Percentiles rank a stretch among this genome's conserved stretches.
phyloP scores from a whole-genome alignment of 2,797 vertebrate species.

The Gila robusta region DNA sequence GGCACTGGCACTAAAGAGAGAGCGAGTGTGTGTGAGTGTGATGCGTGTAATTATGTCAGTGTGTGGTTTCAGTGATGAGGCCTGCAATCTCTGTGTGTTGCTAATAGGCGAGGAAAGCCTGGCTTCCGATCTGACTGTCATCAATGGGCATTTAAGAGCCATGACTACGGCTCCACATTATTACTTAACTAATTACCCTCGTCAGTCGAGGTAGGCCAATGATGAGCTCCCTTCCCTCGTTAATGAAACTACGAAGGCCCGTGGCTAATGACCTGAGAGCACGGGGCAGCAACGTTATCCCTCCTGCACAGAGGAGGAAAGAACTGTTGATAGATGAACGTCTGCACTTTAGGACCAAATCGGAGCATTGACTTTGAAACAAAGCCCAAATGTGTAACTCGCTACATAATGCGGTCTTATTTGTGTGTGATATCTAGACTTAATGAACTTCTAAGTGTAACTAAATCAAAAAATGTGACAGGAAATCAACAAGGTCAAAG shows the following conservation, averaged over 20 bases:
- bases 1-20: constrained; percentile 52
- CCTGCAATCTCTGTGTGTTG: constrained; percentile 57
- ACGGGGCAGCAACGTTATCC: constrained; percentile 31
- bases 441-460: neutral
- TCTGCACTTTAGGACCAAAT: neutral
- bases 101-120: constrained; percentile 63
- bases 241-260: constrained; percentile 66
- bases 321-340: neutral
- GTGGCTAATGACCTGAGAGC: constrained; percentile 62
- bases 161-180: constrained; percentile 63
- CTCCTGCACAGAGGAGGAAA: constrained; percentile 20
- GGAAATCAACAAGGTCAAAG: neutral
- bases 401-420: neutral
- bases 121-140: constrained; percentile 58
- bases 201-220: constrained; percentile 62
- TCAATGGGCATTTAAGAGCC: constrained; percentile 64
- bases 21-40: constrained; percentile 50
- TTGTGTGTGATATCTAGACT: neutral
- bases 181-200: constrained; percentile 71
- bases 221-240: constrained; percentile 64
- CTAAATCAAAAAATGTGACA: neutral
- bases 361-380: constrained; percentile 3
- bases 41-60: constrained; percentile 65
- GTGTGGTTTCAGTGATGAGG: constrained; percentile 62
- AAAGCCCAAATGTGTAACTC: neutral